Evolutionary conservation across 2,888 invertebrate species (phyloP).

Genomic region (Drosophila limbata): DNA sequence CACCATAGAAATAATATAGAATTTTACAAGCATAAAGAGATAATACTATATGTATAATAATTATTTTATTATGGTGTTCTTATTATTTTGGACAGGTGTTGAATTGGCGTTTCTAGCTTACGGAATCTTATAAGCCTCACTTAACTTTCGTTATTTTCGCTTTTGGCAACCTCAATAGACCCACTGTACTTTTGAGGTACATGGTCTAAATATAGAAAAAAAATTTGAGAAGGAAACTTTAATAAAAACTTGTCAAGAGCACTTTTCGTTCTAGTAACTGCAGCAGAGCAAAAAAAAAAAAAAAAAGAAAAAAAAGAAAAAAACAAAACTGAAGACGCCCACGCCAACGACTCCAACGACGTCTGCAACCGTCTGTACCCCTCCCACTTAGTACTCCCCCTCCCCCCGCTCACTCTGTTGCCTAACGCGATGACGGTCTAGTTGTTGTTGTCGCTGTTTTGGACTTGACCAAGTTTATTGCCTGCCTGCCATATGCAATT

Average conservation of each 20-base stretch:
- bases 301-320: slow-evolving; percentile 1
- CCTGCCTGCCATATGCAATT: slow-evolving; percentile 78
- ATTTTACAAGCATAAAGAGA: too few relatives aligned
- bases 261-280: slow-evolving; percentile 61
- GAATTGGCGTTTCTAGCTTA: too few relatives aligned
- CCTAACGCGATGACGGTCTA: neutral
- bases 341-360: slow-evolving; percentile 16
- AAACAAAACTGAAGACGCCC: slow-evolving; percentile 34
- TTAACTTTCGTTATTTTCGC: neutral
- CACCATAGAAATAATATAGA: too few relatives aligned
- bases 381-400: neutral
- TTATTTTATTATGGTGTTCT: too few relatives aligned
- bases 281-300: slow-evolving; percentile 25
- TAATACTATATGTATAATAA: too few relatives aligned
- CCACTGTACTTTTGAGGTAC: neutral
- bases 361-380: slow-evolving; percentile 1
- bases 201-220: neutral
- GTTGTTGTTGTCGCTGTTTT: slow-evolving; percentile 52
- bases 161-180: neutral
- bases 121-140: too few relatives aligned
- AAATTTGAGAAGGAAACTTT: slow-evolving; percentile 35
- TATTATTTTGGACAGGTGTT: too few relatives aligned
- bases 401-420: neutral
- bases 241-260: slow-evolving; percentile 75
- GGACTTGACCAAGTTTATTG: slow-evolving; percentile 82